Base-by-base conservation (phyloP, 2,797 vertebrate species). In the Sebastes nivosus region DNA sequence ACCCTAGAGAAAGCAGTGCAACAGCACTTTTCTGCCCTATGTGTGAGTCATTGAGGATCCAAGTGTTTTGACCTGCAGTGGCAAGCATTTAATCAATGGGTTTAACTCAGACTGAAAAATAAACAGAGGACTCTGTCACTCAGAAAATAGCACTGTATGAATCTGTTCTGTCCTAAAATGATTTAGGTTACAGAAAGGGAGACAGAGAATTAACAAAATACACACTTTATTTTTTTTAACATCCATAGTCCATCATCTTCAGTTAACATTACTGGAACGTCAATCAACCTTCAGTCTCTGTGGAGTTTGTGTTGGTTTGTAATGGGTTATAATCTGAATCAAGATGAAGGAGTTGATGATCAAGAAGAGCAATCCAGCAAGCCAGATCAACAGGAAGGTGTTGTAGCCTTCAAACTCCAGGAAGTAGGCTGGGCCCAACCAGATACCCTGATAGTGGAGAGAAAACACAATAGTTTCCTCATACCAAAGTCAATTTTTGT, bases 401-500 rank as follows among this genome's bases (percentile, higher is more conserved):
- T 98, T 97, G 81, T 86, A 83, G 27, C 98, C 98, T 87, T 97
- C 95, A 89, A 99, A 99, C 91, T 99, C 99, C 75, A 99, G 91
- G 54, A 95, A 94, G 84, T 98, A 99, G 0, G 98, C 98, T 0
- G 97, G 96, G 24, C 89, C 76, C 72, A 99, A 92, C 98, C 98
- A 99, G 11, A 97, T 59, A 29, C 92, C 96, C 96, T 99, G 80
- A 46, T 1, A 36, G 34, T 36, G 34, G 42, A 82, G 50, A 88
- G 11, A 68, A 63, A 64, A 52, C 5, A 52, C 0, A 36, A 34
- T 13, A 29, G 2, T 20, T 50, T 8, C 1, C 14, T 58, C 20
- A 68, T 14, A 29, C 1, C 1, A 7, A 34, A 14, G 8, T 34
- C 4, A 11, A 6, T 42, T 34, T 57, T 10, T 30, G 25, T 54